Base-by-base conservation (phyloP, 2,888 invertebrate genomes). In the Chymomyza caudatula region DNA sequence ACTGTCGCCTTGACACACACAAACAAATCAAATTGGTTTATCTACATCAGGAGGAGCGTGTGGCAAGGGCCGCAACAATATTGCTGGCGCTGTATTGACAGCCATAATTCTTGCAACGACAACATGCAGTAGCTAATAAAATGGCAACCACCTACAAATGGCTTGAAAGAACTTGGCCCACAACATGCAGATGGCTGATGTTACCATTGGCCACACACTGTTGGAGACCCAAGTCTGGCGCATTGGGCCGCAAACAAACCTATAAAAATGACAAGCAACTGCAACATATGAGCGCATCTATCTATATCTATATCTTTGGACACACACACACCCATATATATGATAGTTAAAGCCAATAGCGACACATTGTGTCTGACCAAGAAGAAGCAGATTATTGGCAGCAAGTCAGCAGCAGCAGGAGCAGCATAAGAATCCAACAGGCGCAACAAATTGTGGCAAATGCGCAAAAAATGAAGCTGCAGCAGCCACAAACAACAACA, bases 201-300 rank as follows among this genome's bases (percentile, higher is more conserved):
- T 49, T 52, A 15, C 47, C 47, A 17, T 2, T 47, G 20, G 51
- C 20, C 19, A 20, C 4, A 19, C 22, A 11, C 49, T 11, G 49
- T 20, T 20, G 5, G 17, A 51, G 8, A 20, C 22, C 13, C 51
- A 20, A 13, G 20, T 13, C 51, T 17, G 51, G 17, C 51, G 29
- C 47, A 47, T 47, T 53, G 53, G 25, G 53, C 53, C 53, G 25
- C 86, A 81, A 81, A 81, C 80, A 81, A 81, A 85, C 86, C 80
- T 85, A 81, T 81, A 81, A 81, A 81, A 81, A 85, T 81, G 80
- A 86, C 80, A 81, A 67, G 80, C 83, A 71, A 86, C 86, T 81
- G 80, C 80, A 81, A 86, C 85, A 86, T 86, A 81, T 83, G 80
- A 81, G 80, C 81, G 81, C 76, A 86, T 82, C 71, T 68, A 86